These are phyloP conservation scores for Elmis aenea DNA, from an alignment of 2,888 invertebrate genomes.

Conservation along the genomic window DNA sequence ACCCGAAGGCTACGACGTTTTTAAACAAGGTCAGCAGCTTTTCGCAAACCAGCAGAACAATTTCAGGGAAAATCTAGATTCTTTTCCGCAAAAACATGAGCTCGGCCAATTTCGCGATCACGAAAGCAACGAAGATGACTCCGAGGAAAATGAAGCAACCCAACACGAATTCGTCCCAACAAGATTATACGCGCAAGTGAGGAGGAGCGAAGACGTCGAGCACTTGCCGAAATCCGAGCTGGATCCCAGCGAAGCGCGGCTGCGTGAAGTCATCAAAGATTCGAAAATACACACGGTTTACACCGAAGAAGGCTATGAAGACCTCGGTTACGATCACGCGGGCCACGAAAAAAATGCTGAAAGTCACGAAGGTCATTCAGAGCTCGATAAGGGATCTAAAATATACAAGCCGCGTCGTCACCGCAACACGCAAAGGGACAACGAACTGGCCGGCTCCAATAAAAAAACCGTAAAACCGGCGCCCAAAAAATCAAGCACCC, in stretches of 20 bases:
- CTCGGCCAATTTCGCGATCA: too few species aligned
- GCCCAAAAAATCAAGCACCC: constrained; percentile 3
- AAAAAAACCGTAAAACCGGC: neutral
- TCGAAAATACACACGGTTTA: constrained; percentile 73
- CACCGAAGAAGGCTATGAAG: constrained; percentile 78
- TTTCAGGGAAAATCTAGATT: constrained; percentile 26
- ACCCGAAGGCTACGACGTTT: constrained; percentile 54
- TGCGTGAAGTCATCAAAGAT: constrained; percentile 68
- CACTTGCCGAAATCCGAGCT: constrained; percentile 57
- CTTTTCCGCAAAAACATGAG: constrained; percentile 19
- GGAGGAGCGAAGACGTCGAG: constrained; percentile 59
- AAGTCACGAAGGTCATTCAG: constrained; percentile 56
- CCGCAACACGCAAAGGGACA: neutral
- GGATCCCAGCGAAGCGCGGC: constrained; percentile 58
- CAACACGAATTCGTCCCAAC: constrained; percentile 56
- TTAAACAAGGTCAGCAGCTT: constrained; percentile 48
- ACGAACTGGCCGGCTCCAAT: neutral
- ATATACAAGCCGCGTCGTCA: constrained; percentile 29
- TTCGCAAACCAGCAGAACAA: constrained; percentile 35
- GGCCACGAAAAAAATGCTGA: constrained; percentile 69
- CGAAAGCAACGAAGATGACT: constrained; percentile 16
- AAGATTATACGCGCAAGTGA: constrained; percentile 62
- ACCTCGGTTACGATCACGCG: constrained; percentile 73
- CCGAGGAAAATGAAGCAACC: constrained; percentile 33
- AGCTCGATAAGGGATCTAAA: constrained; percentile 38